Evolutionary conservation across 2,797 vertebrate genomes (phyloP).

Genomic region (Gallirallus australis): DNA sequence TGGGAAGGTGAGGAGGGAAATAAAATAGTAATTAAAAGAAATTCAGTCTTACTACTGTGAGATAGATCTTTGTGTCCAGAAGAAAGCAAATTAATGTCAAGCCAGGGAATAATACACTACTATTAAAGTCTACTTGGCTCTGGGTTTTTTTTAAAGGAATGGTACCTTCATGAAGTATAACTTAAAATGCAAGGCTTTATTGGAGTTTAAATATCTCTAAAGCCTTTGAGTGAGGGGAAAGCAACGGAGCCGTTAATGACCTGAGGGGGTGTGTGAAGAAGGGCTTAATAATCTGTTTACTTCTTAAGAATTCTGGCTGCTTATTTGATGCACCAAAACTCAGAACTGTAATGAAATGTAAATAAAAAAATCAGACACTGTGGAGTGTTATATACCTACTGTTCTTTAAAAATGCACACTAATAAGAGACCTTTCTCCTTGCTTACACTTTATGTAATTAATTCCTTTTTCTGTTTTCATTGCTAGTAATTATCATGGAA

Average conservation of each 20-base stretch:
- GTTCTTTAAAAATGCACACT: neutral
- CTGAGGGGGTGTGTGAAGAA: neutral
- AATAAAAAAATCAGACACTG: neutral
- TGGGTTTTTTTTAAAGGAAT: neutral
- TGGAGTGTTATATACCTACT: neutral
- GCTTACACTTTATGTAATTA: neutral
- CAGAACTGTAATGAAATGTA: neutral
- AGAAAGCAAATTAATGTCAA: neutral
- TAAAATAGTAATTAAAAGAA: neutral
- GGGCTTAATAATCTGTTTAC: neutral
- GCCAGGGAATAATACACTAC: neutral
- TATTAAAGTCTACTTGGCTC: neutral
- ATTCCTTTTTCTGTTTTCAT: neutral
- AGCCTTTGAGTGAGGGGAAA: neutral
- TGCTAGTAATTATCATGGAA: neutral
- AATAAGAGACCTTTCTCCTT: neutral
- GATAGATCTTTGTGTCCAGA: neutral
- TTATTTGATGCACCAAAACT: slow-evolving; percentile 7
- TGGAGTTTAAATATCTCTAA: neutral
- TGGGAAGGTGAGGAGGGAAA: too few relatives aligned
- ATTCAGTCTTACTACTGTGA: neutral
- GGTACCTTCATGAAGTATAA: neutral
- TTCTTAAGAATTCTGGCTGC: neutral
- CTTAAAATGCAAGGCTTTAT: neutral
- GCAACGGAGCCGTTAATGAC: neutral